Conservation (phyloP, 37 sponge, comb jelly and placozoan genomes). For the Bolinopsis microptera region DNA sequence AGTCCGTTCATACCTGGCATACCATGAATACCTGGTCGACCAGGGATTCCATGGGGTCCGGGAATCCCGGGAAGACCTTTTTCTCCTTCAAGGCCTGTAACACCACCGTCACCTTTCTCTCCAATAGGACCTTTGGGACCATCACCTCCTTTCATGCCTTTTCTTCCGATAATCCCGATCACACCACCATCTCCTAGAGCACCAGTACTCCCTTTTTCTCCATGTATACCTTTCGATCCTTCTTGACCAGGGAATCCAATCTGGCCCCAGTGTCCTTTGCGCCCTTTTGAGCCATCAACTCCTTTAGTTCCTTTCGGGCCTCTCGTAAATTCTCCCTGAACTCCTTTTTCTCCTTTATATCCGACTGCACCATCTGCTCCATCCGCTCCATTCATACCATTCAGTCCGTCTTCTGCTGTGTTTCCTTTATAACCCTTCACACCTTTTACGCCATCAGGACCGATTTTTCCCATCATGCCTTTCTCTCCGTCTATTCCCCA, state of each 20-base stretch:
- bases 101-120: not conserved
- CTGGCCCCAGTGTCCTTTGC: not conserved
- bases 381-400: not conserved
- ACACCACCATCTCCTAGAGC: not conserved
- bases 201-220: not conserved
- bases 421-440: not conserved
- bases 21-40: not conserved
- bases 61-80: not conserved
- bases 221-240: not conserved
- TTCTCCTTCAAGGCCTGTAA: not conserved
- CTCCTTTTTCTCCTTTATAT: conserved; percentile 49
- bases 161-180: not conserved
- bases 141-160: not conserved
- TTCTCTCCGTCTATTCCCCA: conserved; percentile 35
- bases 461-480: conserved; percentile 1
- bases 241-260: conserved; percentile 39
- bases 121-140: conserved; percentile 50
- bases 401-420: not conserved
- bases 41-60: conserved; percentile 49
- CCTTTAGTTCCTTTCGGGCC: conserved; percentile 9
- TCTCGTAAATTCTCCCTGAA: not conserved
- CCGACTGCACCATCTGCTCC: conserved; percentile 17
- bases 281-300: not conserved
- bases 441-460: conserved; percentile 12
- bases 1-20: conserved; percentile 6